A percentile compares a stretch with the other conserved stretches of the same genome.
phyloP scores from a whole-genome alignment of 2,888 invertebrate genomes.

The Platycnemis pennipes region DNA sequence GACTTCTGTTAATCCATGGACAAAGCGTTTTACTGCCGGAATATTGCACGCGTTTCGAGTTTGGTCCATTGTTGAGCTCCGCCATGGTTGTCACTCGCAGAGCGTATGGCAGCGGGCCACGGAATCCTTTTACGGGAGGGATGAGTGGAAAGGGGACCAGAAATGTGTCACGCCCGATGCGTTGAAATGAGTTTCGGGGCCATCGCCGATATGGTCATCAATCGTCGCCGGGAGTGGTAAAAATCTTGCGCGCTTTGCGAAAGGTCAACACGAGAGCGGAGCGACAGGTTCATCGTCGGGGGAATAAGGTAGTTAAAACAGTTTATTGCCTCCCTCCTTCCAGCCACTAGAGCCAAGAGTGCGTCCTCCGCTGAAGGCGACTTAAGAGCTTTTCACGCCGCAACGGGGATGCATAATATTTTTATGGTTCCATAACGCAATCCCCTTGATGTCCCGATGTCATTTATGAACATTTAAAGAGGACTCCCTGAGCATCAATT shows the following conservation, averaged over 20 bases:
- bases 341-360: neutral
- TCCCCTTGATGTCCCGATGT: constrained; percentile 35
- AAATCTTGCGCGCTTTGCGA: constrained; percentile 23
- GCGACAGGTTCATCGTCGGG: constrained; percentile 49
- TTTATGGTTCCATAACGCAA: constrained; percentile 46
- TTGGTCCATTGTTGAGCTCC: neutral
- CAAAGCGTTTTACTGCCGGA: constrained; percentile 46
- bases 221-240: neutral
- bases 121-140: constrained; percentile 44
- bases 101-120: neutral
- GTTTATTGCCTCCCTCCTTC: constrained; percentile 35
- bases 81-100: constrained; percentile 17
- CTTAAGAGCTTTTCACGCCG: constrained; percentile 49
- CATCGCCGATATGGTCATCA: constrained; percentile 34
- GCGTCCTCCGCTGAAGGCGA: neutral
- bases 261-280: constrained; percentile 55
- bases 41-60: neutral
- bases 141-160: neutral
- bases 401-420: constrained; percentile 15
- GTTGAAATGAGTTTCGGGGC: constrained; percentile 43
- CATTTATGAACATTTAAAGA: constrained; percentile 59
- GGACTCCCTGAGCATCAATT: constrained; percentile 59
- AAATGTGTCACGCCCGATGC: constrained; percentile 7
- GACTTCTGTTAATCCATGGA: constrained; percentile 58
- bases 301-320: constrained; percentile 54